Base-by-base conservation (phyloP, 2,888 invertebrate species). In the Dryomyza anilis region DNA sequence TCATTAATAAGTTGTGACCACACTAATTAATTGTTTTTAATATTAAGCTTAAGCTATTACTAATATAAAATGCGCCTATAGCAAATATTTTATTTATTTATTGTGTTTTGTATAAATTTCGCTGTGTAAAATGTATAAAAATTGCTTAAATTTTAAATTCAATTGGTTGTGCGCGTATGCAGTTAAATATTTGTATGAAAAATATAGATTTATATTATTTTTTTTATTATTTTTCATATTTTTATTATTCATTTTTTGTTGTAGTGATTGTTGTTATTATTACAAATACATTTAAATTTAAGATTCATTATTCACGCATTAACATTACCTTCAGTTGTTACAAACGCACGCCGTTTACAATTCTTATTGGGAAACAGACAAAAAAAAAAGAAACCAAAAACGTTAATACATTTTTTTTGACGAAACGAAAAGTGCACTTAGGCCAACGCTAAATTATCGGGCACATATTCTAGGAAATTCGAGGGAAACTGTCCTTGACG, bases 401-500 rank as follows among this genome's bases (percentile, higher is more conserved):
- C n/a, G n/a, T n/a, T n/a, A n/a, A n/a, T n/a, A n/a, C n/a, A n/a
- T n/a, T n/a, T n/a, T n/a, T n/a, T n/a, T n/a, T n/a, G n/a, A n/a
- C n/a, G n/a, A n/a, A n/a, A n/a, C n/a, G n/a, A n/a, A n/a, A n/a
- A n/a, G n/a, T n/a, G n/a, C n/a, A 50, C 16, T 72, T 72, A 77
- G 75, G 75, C 75, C 74, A 78, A 74, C 68, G 82, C 80, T 75
- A 87, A 76, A 79, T 83, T 82, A 48, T 72, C 76, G 66, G 87
- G 87, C 75, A 87, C 80, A 77, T 84, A 82, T 81, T 90, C 88
- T 66, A 93, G 89, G 81, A 91, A 93, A 84, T 90, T 91, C 29
- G 87, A 85, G 62, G 94, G 93, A 83, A 94, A 93, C 79, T 93
- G 92, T 70, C 93, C 94, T 76, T 84, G 87, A 68, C 84, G 82